phyloP scores from a whole-genome alignment of 2,888 invertebrate species.

The Drosophila diplacantha region DNA sequence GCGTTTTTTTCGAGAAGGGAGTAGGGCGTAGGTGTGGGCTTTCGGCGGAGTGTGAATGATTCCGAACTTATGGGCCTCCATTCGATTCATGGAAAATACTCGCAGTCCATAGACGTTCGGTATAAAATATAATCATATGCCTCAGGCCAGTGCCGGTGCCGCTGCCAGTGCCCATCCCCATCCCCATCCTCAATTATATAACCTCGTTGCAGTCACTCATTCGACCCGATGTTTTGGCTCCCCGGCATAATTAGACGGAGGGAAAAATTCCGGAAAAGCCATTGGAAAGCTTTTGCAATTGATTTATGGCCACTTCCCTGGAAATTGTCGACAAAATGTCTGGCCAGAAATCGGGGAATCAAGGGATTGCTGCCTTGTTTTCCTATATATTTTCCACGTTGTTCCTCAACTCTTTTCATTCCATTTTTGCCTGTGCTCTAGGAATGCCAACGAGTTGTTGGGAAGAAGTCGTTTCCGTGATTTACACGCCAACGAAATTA shows the following conservation, averaged over 20 bases:
- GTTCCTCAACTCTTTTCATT: not conserved
- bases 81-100: slow-evolving; percentile 48
- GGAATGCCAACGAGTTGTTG: slow-evolving; percentile 45
- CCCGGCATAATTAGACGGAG: slow-evolving; percentile 49
- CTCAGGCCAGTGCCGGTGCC: not conserved
- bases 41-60: slow-evolving; percentile 18
- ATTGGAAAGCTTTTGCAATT: slow-evolving; percentile 51
- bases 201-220: slow-evolving; percentile 30
- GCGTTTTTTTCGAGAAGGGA: slow-evolving; percentile 11
- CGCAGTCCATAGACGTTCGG: slow-evolving; percentile 22
- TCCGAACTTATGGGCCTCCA: slow-evolving; percentile 8
- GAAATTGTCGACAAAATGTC: slow-evolving; percentile 72
- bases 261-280: slow-evolving; percentile 50
- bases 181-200: slow-evolving; percentile 21
- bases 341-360: slow-evolving; percentile 40
- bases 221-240: slow-evolving; percentile 23
- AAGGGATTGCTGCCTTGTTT: slow-evolving; percentile 9
- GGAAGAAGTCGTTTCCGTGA: slow-evolving; percentile 64
- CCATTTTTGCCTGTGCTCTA: slow-evolving; percentile 2
- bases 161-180: too few relatives aligned
- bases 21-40: slow-evolving; percentile 23
- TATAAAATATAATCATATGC: slow-evolving; percentile 13
- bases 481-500: slow-evolving; percentile 65
- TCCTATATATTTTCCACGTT: slow-evolving; percentile 11
- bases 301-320: slow-evolving; percentile 67